phyloP scores from a whole-genome alignment of 2,797 vertebrate genomes.

The Oreochromis grahami region DNA sequence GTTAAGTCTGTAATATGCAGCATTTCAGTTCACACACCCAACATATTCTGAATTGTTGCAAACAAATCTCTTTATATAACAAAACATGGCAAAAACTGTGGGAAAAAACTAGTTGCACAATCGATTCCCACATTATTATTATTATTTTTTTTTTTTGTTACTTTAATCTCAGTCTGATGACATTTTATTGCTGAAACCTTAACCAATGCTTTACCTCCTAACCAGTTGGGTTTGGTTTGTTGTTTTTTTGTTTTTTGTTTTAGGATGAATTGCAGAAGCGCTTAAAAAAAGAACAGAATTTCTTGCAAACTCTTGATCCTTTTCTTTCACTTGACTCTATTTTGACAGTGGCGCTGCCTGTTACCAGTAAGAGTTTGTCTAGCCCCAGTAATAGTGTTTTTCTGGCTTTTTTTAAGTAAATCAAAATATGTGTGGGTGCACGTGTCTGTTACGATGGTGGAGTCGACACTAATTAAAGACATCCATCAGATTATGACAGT shows the following conservation, averaged over 20 bases:
- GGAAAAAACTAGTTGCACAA: neutral
- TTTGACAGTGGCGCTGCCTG: neutral
- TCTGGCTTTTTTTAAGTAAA: neutral
- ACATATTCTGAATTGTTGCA: neutral
- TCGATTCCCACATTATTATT: too few relatives aligned
- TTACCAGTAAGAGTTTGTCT: neutral
- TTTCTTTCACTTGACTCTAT: neutral
- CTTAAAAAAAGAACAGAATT: neutral
- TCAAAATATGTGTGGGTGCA: neutral
- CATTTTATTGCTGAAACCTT: neutral
- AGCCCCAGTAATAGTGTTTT: neutral
- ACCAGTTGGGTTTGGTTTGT: neutral
- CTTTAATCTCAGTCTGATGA: neutral
- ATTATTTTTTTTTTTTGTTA: neutral
- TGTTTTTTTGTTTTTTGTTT: accelerated
- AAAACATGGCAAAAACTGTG: neutral
- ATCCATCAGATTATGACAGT: conserved; percentile 57
- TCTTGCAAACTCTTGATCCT: neutral
- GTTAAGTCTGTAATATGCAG: neutral
- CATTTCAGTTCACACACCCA: neutral
- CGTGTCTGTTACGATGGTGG: neutral
- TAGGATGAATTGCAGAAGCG: neutral
- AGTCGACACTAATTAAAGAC: conserved; percentile 45
- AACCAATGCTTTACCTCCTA: neutral
- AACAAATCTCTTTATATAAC: neutral